These are phyloP conservation scores for Fragum whitleyi DNA, from an alignment of 2,888 invertebrate species.

Conservation along the genomic window DNA sequence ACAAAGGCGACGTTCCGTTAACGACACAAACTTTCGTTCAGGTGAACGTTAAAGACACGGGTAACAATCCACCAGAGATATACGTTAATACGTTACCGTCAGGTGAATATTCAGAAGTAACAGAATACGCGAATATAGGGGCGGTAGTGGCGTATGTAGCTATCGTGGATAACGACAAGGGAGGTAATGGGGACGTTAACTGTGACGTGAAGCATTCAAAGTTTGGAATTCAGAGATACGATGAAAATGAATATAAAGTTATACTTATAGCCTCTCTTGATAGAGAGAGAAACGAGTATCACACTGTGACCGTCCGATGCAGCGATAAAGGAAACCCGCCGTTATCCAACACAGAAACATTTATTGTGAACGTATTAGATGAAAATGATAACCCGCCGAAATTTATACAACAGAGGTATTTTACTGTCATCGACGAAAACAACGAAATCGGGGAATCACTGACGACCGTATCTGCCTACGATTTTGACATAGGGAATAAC, in stretches of 20 bases:
- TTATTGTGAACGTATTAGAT: conserved; percentile 88
- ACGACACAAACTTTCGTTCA: conserved; percentile 68
- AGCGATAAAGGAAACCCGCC: conserved; percentile 68
- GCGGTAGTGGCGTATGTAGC: conserved; percentile 71
- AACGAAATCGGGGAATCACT: conserved; percentile 67
- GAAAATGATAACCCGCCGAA: conserved; percentile 95
- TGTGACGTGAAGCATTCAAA: conserved; percentile 60
- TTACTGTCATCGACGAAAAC: conserved; percentile 66
- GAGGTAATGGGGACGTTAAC: conserved; percentile 71
- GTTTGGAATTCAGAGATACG: conserved; percentile 67
- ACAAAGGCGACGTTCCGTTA: conserved; percentile 64
- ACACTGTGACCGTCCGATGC: conserved; percentile 63
- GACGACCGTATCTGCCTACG: conserved; percentile 65
- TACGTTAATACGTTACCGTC: conserved; percentile 63
- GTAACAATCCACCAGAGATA: conserved; percentile 95
- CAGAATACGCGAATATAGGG: conserved; percentile 71
- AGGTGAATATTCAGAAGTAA: conserved; percentile 54
- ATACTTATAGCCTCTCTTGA: conserved; percentile 65
- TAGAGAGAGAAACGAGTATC: conserved; percentile 54
- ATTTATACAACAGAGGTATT: conserved; percentile 87
- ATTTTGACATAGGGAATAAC: conserved; percentile 64
- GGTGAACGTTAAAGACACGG: conserved; percentile 90
- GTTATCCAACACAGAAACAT: conserved; percentile 47
- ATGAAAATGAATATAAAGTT: conserved; percentile 69
- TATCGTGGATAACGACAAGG: conserved; percentile 68